Conservation (phyloP, 2,113 vertebrate species). For the Pampusana beccarii region DNA sequence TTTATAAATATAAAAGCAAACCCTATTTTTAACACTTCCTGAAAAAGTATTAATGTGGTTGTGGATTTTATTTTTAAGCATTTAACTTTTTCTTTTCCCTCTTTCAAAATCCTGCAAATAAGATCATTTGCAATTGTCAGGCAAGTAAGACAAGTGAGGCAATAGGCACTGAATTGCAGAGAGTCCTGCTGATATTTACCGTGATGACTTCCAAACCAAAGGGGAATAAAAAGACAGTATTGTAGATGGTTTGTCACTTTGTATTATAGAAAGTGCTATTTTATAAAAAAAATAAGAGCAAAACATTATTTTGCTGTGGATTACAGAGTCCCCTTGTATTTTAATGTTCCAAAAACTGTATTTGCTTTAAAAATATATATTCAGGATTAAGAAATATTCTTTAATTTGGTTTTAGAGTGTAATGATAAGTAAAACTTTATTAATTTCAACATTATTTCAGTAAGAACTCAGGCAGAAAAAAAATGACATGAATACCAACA, state of each 20-base stretch:
- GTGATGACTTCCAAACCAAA: constrained; percentile 79
- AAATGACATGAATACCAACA: constrained; percentile 65
- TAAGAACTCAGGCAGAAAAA: constrained; percentile 81
- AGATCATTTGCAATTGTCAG: constrained; percentile 74
- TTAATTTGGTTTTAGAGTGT: constrained; percentile 72
- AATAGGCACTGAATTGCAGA: constrained; percentile 73
- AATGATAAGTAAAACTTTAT: constrained; percentile 70
- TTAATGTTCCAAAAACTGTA: constrained; percentile 70
- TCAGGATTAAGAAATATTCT: constrained; percentile 62
- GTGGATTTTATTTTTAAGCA: constrained; percentile 73
- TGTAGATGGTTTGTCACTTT: constrained; percentile 75
- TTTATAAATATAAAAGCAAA: constrained; percentile 76
- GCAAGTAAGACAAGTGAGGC: constrained; percentile 72
- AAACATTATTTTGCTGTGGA: constrained; percentile 70
- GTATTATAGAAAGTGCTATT: constrained; percentile 77
- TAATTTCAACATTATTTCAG: constrained; percentile 75
- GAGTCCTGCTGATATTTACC: constrained; percentile 70
- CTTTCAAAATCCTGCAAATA: constrained; percentile 67
- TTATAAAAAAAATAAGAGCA: constrained; percentile 68
- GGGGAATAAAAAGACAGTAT: constrained; percentile 73
- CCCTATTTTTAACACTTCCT: constrained; percentile 77
- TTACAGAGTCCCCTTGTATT: constrained; percentile 72
- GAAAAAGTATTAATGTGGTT: constrained; percentile 68
- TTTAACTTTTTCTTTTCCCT: constrained; percentile 61
- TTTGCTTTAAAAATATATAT: constrained; percentile 73